Conservation (phyloP, 2,888 invertebrate species). For the Amaurobius ferox region DNA sequence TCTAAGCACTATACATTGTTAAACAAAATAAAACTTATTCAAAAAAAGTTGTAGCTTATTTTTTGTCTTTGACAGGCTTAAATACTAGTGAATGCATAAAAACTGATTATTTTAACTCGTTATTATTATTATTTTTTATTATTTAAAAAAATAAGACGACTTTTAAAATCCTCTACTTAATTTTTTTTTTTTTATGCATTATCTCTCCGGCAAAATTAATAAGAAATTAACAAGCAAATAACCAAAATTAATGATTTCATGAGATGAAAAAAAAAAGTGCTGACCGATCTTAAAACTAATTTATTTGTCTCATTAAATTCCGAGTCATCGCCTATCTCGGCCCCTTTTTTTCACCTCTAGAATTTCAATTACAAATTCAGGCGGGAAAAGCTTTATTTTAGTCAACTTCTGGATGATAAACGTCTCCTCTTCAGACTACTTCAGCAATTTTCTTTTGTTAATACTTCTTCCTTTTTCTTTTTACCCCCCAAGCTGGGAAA, state of each 20-base stretch:
- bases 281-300: conserved; percentile 35
- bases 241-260: conserved; percentile 19
- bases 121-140: neutral
- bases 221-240: conserved; percentile 11
- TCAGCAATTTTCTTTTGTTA: conserved; percentile 53
- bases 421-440: conserved; percentile 10
- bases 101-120: neutral
- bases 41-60: too few species aligned
- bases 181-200: conserved; percentile 9
- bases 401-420: neutral
- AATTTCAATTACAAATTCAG: conserved; percentile 56
- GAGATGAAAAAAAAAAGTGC: neutral
- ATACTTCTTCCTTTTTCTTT: neutral
- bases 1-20: too few species aligned
- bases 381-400: conserved; percentile 11
- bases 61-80: too few species aligned
- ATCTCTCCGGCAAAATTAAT: conserved; percentile 14
- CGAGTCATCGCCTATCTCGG: neutral
- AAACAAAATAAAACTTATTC: too few species aligned
- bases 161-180: neutral
- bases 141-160: neutral
- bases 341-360: neutral
- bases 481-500: conserved; percentile 4
- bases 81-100: neutral
- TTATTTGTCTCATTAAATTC: conserved; percentile 17